A percentile compares a stretch with the other conserved stretches of the same genome.
Evolutionary conservation across 2,797 vertebrate species (phyloP).

Genomic region (Clangula hyemalis): DNA sequence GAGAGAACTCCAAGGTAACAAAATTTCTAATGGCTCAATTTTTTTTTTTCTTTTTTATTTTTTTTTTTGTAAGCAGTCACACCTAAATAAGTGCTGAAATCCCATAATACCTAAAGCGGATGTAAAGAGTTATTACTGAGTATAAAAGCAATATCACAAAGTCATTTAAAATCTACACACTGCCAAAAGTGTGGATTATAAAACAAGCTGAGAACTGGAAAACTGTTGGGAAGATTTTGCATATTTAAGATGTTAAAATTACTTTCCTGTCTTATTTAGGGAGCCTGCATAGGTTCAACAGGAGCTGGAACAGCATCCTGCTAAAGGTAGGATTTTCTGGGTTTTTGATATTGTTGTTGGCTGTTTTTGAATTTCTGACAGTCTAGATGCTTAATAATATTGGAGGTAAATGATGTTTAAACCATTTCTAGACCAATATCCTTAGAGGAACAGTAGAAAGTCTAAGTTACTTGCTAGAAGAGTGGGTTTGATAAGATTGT

Average conservation of each 20-base stretch:
- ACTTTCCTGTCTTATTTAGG: not conserved
- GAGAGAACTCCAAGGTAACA: not conserved
- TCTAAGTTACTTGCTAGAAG: not conserved
- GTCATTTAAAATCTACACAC: slow-evolving; percentile 24
- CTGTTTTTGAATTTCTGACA: not conserved
- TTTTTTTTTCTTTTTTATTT: not conserved
- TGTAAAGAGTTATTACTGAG: slow-evolving; percentile 11
- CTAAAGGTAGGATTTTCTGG: slow-evolving; percentile 4
- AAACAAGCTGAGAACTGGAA: slow-evolving; percentile 17
- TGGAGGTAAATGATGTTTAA: not conserved
- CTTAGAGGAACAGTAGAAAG: not conserved
- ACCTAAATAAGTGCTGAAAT: slow-evolving; percentile 36
- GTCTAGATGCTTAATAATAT: not conserved
- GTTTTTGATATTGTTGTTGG: not conserved
- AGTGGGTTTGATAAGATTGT: not conserved
- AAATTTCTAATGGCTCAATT: not conserved
- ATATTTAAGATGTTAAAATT: slow-evolving; percentile 41
- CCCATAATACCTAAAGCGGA: not conserved
- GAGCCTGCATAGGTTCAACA: not conserved
- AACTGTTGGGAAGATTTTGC: slow-evolving; percentile 41
- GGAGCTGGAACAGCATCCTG: not conserved
- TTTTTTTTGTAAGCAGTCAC: not conserved
- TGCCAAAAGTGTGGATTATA: slow-evolving; percentile 42
- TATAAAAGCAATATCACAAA: slow-evolving; percentile 38
- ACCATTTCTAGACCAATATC: not conserved